Percentiles rank a stretch among this genome's conserved stretches.
These are phyloP conservation scores for Catharus fuscescens DNA, from an alignment of 2,113 vertebrate genomes.

Conservation along the genomic window DNA sequence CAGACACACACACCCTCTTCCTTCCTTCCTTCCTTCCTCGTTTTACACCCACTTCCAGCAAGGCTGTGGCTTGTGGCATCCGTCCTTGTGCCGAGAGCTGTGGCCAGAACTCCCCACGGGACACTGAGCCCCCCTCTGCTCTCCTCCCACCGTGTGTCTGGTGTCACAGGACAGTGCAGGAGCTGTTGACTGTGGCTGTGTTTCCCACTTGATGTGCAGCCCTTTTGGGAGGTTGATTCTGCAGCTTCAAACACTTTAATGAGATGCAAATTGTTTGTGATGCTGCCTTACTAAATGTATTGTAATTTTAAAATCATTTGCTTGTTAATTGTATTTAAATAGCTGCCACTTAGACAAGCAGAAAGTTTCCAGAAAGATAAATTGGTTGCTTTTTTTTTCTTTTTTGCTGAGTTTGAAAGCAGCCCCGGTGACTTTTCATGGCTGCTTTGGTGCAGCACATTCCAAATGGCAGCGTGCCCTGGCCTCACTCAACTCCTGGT, in stretches of 20 bases:
- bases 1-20: constrained; percentile 13
- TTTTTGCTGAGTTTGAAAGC: constrained; percentile 40
- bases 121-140: not conserved
- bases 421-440: constrained; percentile 44
- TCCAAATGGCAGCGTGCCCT: not conserved
- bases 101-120: not conserved
- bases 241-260: constrained; percentile 58
- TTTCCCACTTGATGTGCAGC: not conserved
- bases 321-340: constrained; percentile 79
- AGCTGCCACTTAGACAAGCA: constrained; percentile 67
- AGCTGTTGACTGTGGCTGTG: not conserved
- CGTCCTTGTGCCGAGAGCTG: not conserved
- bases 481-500: not conserved
- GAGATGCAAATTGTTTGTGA: constrained; percentile 70
- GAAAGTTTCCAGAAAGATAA: constrained; percentile 62
- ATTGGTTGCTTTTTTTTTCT: not conserved
- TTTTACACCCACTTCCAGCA: constrained; percentile 61
- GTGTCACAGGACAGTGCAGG: not conserved
- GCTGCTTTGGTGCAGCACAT: constrained; percentile 45
- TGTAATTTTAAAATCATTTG: constrained; percentile 75
- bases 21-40: constrained; percentile 51
- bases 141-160: accelerated
- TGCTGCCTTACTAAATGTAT: constrained; percentile 70
- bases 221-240: constrained; percentile 35
- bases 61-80: constrained; percentile 45